A percentile compares a stretch with the other conserved stretches of the same genome.
These are phyloP conservation scores for Tuta absoluta DNA, from an alignment of 2,888 invertebrate species.

Conservation along the genomic window DNA sequence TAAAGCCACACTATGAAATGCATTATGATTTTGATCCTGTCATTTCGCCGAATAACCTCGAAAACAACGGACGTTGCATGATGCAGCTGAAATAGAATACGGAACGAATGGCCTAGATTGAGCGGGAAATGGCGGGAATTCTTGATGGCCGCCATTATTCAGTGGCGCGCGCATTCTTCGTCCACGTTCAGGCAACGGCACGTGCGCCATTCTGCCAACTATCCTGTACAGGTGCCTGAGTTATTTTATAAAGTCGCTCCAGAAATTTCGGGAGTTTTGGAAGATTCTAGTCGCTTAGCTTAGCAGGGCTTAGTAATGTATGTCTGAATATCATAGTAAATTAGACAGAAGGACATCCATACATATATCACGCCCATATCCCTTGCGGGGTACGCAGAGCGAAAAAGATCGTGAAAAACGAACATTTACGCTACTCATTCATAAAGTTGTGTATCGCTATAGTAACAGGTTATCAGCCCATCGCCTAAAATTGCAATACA, in stretches of 20 bases:
- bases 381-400: too few species aligned
- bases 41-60: conserved; percentile 15
- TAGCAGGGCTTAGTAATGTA: neutral
- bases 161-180: conserved; percentile 25
- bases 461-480: too few species aligned
- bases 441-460: too few species aligned
- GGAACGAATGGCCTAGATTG: conserved; percentile 26
- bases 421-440: too few species aligned
- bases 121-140: conserved; percentile 29
- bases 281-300: neutral
- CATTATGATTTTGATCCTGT: conserved; percentile 7
- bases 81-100: conserved; percentile 27
- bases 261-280: conserved; percentile 7
- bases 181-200: conserved; percentile 24
- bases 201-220: conserved; percentile 22
- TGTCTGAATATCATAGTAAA: too few species aligned
- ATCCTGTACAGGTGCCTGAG: conserved; percentile 18
- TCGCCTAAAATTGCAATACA: too few species aligned
- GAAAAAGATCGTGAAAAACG: too few species aligned
- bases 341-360: too few species aligned
- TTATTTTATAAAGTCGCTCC: conserved; percentile 10
- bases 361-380: too few species aligned
- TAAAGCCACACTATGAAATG: neutral
- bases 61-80: conserved; percentile 20
- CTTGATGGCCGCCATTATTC: conserved; percentile 29